phyloP scores from a whole-genome alignment of 1,140 invertebrate genomes.

The Hirudo medicinalis region DNA sequence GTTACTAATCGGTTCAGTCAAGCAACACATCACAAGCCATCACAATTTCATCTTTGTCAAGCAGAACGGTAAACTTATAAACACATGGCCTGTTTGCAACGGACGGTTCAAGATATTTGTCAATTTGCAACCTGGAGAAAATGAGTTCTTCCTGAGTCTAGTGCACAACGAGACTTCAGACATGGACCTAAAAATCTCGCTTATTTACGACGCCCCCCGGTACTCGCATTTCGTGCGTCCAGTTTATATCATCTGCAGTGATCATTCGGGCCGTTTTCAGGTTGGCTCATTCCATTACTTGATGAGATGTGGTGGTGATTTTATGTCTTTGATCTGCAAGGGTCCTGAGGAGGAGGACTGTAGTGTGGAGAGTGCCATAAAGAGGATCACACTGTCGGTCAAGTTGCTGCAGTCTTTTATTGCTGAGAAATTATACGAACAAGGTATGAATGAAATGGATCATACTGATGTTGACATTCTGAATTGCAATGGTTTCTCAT shows the following conservation, averaged over 20 bases:
- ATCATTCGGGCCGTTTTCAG: constrained; percentile 59
- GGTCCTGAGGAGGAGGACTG: constrained; percentile 55
- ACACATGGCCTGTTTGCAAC: constrained; percentile 34
- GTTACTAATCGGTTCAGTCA: not conserved
- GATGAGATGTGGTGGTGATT: not conserved
- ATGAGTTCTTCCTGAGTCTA: constrained; percentile 30
- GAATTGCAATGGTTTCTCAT: too few species aligned
- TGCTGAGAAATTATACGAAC: constrained; percentile 72
- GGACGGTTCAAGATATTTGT: constrained; percentile 36
- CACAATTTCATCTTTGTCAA: not conserved
- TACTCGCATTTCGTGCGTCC: constrained; percentile 38
- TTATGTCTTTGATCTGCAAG: constrained; percentile 35
- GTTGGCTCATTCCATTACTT: not conserved
- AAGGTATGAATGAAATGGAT: not conserved
- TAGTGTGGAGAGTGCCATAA: constrained; percentile 58
- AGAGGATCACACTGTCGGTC: constrained; percentile 60
- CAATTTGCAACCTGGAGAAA: constrained; percentile 28
- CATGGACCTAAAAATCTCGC: constrained; percentile 22
- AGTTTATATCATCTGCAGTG: constrained; percentile 41
- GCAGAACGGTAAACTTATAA: not conserved
- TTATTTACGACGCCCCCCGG: constrained; percentile 28
- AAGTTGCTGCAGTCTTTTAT: constrained; percentile 70
- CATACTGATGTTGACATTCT: not conserved
- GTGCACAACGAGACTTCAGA: constrained; percentile 27
- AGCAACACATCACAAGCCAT: not conserved